These are phyloP conservation scores for Acheta domesticus DNA, from an alignment of 2,888 invertebrate genomes.

Conservation along the genomic window DNA sequence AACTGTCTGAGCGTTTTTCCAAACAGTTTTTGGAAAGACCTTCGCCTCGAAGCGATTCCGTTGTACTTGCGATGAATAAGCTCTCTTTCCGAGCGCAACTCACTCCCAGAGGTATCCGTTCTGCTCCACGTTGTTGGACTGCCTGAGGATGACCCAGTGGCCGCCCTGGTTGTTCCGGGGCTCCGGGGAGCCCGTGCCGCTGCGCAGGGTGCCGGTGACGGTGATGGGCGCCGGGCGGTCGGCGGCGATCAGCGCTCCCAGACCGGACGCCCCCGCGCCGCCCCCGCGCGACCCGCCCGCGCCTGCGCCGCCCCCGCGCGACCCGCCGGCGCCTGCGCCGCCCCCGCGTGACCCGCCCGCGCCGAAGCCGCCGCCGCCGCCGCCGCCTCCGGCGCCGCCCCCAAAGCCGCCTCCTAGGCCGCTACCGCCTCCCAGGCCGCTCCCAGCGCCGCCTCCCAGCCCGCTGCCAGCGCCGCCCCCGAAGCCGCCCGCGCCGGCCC, in stretches of 20 bases:
- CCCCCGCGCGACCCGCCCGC: background rate
- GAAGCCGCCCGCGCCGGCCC: background rate
- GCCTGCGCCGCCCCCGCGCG: background rate
- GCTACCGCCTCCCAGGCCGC: background rate
- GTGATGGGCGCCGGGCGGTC: background rate
- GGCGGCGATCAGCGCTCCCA: background rate
- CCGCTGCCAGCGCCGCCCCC: background rate
- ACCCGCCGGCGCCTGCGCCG: background rate
- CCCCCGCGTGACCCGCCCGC: background rate
- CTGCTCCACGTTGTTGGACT: conserved; percentile 3
- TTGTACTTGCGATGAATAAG: no score
- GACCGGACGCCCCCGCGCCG: background rate
- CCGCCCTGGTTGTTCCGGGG: background rate
- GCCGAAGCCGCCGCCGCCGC: background rate
- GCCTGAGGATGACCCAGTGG: background rate
- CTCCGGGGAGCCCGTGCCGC: background rate
- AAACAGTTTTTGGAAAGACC: no score
- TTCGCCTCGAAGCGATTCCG: no score
- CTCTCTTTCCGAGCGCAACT: background rate
- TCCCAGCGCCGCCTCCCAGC: background rate
- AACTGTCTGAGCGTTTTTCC: no score
- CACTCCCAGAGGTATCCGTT: conserved; percentile 6
- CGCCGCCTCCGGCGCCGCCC: no score
- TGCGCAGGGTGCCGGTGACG: background rate
- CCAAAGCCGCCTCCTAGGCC: no score